phyloP scores from a whole-genome alignment of 2,888 invertebrate species.

The Aphidoletes aphidimyza region DNA sequence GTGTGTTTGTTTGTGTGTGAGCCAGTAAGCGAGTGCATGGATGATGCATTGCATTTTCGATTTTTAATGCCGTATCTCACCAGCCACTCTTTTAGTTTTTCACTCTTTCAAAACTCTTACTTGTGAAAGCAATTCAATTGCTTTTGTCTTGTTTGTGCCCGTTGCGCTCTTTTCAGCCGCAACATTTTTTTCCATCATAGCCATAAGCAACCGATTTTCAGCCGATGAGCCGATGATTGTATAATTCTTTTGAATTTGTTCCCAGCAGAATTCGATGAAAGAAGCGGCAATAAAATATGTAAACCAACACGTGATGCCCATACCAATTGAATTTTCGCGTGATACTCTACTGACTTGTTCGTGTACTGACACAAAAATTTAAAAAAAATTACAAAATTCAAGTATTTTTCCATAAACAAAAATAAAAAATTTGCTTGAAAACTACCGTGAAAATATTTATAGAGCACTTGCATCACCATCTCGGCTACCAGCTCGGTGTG shows the following conservation, averaged over 20 bases:
- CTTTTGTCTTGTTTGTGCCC: too few species aligned
- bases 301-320: neutral
- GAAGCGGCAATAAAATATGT: neutral
- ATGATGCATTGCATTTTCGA: too few species aligned
- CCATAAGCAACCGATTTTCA: neutral
- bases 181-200: neutral
- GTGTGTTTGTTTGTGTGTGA: too few species aligned
- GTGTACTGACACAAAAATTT: constrained; percentile 7
- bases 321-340: neutral
- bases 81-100: neutral
- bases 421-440: neutral
- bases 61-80: neutral
- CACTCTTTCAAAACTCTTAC: constrained; percentile 27
- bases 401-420: neutral
- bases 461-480: neutral
- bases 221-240: neutral
- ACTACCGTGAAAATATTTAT: neutral
- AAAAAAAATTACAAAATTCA: neutral
- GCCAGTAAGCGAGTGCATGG: too few species aligned
- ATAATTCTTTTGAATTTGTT: neutral
- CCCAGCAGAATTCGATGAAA: neutral
- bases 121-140: constrained; percentile 8
- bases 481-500: too few species aligned
- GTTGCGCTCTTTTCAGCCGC: too few species aligned
- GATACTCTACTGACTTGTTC: neutral